Conservation (phyloP, 2,113 vertebrate species). For the Chroicocephalus ridibundus region DNA sequence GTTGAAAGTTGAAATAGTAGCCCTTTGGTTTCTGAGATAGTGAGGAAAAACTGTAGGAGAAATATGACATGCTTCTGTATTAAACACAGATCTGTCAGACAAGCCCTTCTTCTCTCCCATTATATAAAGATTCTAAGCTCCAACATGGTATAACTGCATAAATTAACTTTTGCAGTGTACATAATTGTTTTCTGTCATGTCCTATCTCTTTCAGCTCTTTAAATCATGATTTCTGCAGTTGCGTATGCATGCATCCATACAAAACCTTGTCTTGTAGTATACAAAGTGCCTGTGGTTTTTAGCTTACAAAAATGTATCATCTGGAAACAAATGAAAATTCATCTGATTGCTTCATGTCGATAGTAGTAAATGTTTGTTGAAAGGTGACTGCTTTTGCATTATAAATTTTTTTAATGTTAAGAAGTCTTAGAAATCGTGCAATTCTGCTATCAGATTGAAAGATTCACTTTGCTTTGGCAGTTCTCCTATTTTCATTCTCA, state of each 20-base stretch:
- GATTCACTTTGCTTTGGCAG: neutral
- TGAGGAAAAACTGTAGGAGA: neutral
- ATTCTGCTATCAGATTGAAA: neutral
- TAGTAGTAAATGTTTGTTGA: neutral
- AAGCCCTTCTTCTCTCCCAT: neutral
- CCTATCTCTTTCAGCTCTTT: neutral
- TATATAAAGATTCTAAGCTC: neutral
- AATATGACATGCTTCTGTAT: neutral
- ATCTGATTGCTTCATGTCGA: neutral
- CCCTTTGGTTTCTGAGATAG: neutral
- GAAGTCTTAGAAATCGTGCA: neutral
- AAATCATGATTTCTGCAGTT: neutral
- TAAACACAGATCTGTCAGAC: neutral
- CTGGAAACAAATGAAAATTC: neutral
- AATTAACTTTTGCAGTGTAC: neutral
- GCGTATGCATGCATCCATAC: neutral
- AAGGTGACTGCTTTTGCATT: neutral
- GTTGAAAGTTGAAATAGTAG: neutral
- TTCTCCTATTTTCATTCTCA: neutral
- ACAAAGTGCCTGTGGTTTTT: neutral
- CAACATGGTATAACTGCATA: neutral
- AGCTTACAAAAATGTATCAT: neutral
- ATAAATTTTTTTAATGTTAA: neutral
- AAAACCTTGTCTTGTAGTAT: neutral
- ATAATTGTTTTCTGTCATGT: neutral